Evolutionary conservation across 2,888 invertebrate species (phyloP), one percentile per base, ranked within the genome.

Genomic region (Megamerina dolium): DNA sequence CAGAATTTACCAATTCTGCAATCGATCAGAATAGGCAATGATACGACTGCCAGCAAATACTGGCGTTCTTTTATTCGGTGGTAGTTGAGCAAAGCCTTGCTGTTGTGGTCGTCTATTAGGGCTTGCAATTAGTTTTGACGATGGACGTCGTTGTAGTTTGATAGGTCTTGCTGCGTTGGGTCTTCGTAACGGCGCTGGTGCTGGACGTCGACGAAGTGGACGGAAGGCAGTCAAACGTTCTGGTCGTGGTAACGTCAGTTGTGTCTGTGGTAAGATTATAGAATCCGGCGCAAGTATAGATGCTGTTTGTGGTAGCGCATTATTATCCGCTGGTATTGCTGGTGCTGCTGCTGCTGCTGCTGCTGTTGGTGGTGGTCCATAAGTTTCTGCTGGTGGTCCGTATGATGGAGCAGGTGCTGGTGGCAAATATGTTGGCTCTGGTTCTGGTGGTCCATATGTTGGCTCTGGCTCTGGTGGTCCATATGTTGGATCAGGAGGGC

Each of bases 211-310:
- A 6, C 54, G 54, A 8, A 50, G 39, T 12, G 59, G 57, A 3
- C 61, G 61, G 48, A 64, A 64, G 4, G 54, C 50, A 1, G 45
- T 50, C 32, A 61, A 51, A 5, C 64, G 61, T 41, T 57, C 57
- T 4, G 55, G 45, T 17, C 55, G 43, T 4, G 66, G 64, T 13
- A 66, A 48, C 1, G 60, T 53, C 6, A 59, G 46, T 34, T 58
- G 54, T 2, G 57, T 53, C 43, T 55, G 56, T 9, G 59, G 57
- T 3, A 54, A 58, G n/a, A 62, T 23, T n/a, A n/a, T n/a, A n/a
- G n/a, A 41, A 21, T 50, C 54, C 20, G 53, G 27, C 14, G 44
- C 48, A 14, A 63, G 50, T 20, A 55, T 55, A 5, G 61, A 53
- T 17, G 58, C 59, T 26, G 51, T 58, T 38, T 59, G 58, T 2